Evolutionary conservation across 2,113 vertebrate genomes (phyloP), one percentile per base, ranked within the genome.

Genomic region (Tychaedon coryphoeus): DNA sequence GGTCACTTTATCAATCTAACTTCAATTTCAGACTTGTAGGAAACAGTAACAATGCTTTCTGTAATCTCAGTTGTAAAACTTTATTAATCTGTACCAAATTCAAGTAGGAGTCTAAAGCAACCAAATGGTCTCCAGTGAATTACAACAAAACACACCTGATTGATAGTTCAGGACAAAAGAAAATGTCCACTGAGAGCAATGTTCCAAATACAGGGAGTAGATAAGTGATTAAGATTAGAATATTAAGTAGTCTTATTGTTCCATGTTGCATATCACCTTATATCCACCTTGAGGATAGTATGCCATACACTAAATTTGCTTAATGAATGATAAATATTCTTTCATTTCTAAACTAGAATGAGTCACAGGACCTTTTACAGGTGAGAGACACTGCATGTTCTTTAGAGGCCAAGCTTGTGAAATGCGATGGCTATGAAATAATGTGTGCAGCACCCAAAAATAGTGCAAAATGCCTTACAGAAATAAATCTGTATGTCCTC

Each of bases 1-100:
- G 60, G 90, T 73, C 72, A 45, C 43, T 96, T 95, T 96, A 38
- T 80, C 79, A 84, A 69, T 65, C 84, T 93, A 94, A 82, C 76
- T 95, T 93, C n/a, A 66, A 2, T 85, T 96, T 96, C 66, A 88
- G 92, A 89, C 14, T 90, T 88, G 51, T 54, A 90, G 90, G 58
- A 75, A 93, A 66, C 36, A 95, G 90, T 67, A 85, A 54, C 71
- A 96, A 88, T 70, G 42, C 19, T 85, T 74, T 77, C 50, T 69
- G 71, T 86, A 94, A 86, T 69, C 79, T 72, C 79, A 90, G 34
- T 73, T 94, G 73, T 74, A 77, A 89, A 48, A 67, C 34, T 92
- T 95, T 62, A 84, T 60, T 74, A 65, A 95, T 87, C 66, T 87
- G 48, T 78, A 80, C n/a, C 70, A 66, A 94, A 94, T 87, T 85